These are phyloP conservation scores for Australoheros scitulus DNA, from an alignment of 2,113 vertebrate genomes.

Conservation along the genomic window DNA sequence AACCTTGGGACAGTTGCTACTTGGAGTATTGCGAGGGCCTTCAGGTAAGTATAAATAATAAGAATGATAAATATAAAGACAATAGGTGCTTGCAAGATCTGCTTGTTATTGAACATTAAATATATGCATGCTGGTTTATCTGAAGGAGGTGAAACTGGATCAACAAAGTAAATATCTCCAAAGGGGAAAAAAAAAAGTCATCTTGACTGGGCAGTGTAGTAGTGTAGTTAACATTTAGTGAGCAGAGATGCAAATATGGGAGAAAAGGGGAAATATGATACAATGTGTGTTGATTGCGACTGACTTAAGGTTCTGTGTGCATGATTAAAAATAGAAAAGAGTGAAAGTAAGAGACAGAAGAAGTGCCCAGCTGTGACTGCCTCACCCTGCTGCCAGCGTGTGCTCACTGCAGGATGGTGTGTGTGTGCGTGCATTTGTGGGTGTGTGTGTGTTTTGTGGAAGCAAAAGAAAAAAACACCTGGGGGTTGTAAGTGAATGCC, in stretches of 20 bases:
- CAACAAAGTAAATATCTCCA: background rate
- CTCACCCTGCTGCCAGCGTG: constrained; percentile 49
- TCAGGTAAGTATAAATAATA: background rate
- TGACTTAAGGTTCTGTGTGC: background rate
- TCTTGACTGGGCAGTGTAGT: background rate
- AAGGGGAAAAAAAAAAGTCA: background rate
- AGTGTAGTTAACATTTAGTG: background rate
- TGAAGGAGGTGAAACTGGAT: background rate
- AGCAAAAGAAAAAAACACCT: constrained; percentile 22
- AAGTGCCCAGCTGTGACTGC: constrained; percentile 42
- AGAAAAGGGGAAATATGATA: constrained; percentile 20
- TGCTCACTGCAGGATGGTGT: constrained; percentile 3
- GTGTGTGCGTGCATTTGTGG: background rate
- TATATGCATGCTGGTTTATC: background rate
- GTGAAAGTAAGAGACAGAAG: constrained; percentile 14
- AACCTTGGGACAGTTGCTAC: no score
- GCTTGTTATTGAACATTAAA: background rate
- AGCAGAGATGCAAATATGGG: constrained; percentile 27
- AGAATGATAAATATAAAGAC: background rate
- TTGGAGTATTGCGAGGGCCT: no score
- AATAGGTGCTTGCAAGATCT: background rate
- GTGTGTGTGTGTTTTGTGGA: background rate
- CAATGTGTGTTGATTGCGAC: background rate
- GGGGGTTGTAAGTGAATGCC: constrained; percentile 34
- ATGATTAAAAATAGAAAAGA: constrained; percentile 6